phyloP scores from a whole-genome alignment of 1,140 invertebrate genomes.

The Ectropis grisescens region DNA sequence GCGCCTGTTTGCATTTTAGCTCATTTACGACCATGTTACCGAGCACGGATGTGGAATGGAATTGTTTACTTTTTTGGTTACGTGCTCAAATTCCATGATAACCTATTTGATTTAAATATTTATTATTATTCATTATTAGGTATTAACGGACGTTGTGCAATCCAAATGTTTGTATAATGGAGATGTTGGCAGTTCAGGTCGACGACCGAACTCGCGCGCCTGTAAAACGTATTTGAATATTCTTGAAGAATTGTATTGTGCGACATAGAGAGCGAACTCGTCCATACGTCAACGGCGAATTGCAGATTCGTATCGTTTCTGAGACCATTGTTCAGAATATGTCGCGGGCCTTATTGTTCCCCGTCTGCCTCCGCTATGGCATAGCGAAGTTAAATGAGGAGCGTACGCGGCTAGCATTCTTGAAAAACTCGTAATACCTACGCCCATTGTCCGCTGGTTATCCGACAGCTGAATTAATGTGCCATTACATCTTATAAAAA shows the following conservation, averaged over 20 bases:
- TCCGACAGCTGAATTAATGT: no score
- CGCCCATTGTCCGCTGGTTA: no score
- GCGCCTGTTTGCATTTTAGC: conserved; percentile 38
- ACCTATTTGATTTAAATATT: conserved; percentile 2
- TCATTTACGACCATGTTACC: conserved; percentile 29
- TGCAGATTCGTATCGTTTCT: conserved; percentile 61
- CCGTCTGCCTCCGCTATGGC: conserved; percentile 31
- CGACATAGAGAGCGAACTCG: conserved; percentile 15
- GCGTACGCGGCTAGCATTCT: conserved; percentile 38
- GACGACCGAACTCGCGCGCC: no score
- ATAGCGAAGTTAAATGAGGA: conserved; percentile 54
- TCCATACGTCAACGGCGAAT: conserved; percentile 52
- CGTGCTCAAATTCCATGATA: conserved; percentile 19
- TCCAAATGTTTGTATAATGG: conserved; percentile 6
- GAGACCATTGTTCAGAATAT: conserved; percentile 63
- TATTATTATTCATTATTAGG: no score
- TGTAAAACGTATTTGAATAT: no score
- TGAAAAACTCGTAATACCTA: conserved; percentile 11
- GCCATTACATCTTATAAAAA: no score
- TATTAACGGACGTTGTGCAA: conserved; percentile 1
- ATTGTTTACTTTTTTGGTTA: conserved; percentile 24
- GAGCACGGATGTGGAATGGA: conserved; percentile 17
- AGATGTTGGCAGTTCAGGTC: no score
- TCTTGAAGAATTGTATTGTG: neutral
- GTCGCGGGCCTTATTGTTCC: conserved; percentile 58